Evolutionary conservation across 2,797 vertebrate species (phyloP), one percentile per base, ranked within the genome.

Genomic region (Cuniculus paca): DNA sequence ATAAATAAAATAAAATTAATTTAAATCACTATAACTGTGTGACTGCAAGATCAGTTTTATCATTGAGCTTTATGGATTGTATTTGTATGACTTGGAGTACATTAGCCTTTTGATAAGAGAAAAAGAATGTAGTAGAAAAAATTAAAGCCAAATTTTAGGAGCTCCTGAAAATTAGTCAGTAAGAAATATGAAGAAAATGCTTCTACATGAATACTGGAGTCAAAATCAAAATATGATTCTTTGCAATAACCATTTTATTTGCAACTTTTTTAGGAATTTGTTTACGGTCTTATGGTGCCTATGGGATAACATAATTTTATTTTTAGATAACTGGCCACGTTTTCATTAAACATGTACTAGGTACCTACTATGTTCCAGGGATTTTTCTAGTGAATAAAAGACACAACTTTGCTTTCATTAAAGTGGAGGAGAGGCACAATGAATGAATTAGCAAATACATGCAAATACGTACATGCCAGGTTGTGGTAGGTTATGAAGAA

Each of bases 381-480:
- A 56, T 39, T 68, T 8, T 42, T 42, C n/a, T 70, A 70, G 52
- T 70, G 50, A 90, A 80, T 42, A 68, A 90, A 80, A n/a, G 24
- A 24, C 19, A 54, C 17, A 58, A 26, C 39, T 45, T 74, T 74
- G 2, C 11, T 39, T 50, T 58, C 65, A 74, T n/a, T 60, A n/a
- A 50, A 74, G 24, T 14, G 13, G 31, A 34, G 39, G 24, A 60
- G 52, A 74, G 34, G 22, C 16, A 72, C 4, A 36, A 36, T 68
- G 56, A 48, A 36, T 50, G 39, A 72, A 31, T 31, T 28, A 74
- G 42, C 1, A 39, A 56, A 39, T 36, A 52, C 9, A 6, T 4
- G 11, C 60, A 60, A 28, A 60, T 60, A 36, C 1, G 0, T 26
- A n/a, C 1, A 0, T 24, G 36, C 2, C 12, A 58, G 20, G 22